Evolutionary conservation across 2,797 vertebrate genomes (phyloP).

Genomic region (Semaprochilodus insignis): DNA sequence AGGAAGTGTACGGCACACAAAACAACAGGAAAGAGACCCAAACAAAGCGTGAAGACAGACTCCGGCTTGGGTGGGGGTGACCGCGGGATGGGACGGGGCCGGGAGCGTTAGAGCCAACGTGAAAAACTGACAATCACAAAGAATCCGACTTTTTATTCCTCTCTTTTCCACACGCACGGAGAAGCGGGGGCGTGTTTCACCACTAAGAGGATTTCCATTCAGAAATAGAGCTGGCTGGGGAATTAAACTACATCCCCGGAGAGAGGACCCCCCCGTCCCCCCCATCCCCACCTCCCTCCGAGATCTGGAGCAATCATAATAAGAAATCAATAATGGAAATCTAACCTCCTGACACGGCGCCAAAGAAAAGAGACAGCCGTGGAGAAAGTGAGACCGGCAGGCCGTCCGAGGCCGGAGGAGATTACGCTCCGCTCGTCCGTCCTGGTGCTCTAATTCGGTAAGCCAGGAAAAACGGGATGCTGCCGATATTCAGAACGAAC

Average conservation of each 20-base stretch:
- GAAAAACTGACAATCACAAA: not conserved
- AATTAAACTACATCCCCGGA: constrained; percentile 2
- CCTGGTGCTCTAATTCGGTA: not conserved
- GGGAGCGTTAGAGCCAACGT: too few relatives aligned
- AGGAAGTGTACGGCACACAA: not conserved
- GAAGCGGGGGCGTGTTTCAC: too few relatives aligned
- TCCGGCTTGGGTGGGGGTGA: not conserved
- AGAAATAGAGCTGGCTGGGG: not conserved
- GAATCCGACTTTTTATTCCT: not conserved
- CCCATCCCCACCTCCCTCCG: not conserved
- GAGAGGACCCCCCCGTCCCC: constrained; percentile 9
- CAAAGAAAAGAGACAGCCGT: not conserved
- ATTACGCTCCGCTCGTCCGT: not conserved
- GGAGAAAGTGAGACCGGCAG: not conserved
- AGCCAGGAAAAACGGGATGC: constrained; percentile 4
- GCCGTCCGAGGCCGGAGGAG: not conserved
- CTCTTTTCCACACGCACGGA: not conserved
- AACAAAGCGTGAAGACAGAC: not conserved
- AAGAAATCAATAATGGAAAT: constrained; percentile 38
- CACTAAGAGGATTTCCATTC: constrained; percentile 33
- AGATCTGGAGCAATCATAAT: constrained; percentile 18
- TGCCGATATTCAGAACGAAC: not conserved
- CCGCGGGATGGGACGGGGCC: not conserved
- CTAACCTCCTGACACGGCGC: not conserved
- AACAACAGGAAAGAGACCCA: not conserved